phyloP scores from a whole-genome alignment of 1,140 invertebrate species.

The Chironomus tepperi region DNA sequence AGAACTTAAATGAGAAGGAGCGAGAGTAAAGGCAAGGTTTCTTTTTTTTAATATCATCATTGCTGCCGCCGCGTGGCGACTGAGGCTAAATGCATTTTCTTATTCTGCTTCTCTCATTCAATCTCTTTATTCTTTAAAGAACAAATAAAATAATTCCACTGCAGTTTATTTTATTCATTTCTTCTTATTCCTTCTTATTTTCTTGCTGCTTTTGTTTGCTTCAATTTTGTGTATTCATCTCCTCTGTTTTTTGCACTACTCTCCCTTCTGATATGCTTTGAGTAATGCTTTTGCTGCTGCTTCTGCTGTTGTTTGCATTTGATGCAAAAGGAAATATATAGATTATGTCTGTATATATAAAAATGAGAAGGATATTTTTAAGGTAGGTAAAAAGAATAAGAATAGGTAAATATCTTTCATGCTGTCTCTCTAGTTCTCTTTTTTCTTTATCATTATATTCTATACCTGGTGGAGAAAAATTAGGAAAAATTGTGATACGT shows the following conservation, averaged over 20 bases:
- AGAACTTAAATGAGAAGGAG: constrained; percentile 1
- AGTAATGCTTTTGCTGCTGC: neutral
- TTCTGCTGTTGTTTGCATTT: neutral
- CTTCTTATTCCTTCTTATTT: neutral
- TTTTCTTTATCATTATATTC: neutral
- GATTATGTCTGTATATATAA: neutral
- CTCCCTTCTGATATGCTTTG: no score
- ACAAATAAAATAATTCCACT: constrained; percentile 23
- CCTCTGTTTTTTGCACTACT: neutral
- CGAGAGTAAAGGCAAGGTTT: neutral
- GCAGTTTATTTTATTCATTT: constrained; percentile 8
- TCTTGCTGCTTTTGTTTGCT: neutral
- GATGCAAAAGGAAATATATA: neutral
- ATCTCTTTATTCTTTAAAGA: constrained; percentile 9
- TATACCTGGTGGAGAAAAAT: neutral
- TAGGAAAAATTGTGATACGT: neutral
- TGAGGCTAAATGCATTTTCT: constrained; percentile 16
- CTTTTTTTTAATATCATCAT: constrained; percentile 18
- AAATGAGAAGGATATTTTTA: neutral
- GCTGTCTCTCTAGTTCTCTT: neutral
- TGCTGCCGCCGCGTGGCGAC: neutral
- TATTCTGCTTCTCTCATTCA: neutral
- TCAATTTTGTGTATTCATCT: constrained; percentile 14
- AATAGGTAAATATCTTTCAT: neutral
- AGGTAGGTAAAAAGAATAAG: neutral